A percentile compares a stretch with the other conserved stretches of the same genome.
Evolutionary conservation across 2,888 invertebrate species (phyloP).

Genomic region (Nineta flava): DNA sequence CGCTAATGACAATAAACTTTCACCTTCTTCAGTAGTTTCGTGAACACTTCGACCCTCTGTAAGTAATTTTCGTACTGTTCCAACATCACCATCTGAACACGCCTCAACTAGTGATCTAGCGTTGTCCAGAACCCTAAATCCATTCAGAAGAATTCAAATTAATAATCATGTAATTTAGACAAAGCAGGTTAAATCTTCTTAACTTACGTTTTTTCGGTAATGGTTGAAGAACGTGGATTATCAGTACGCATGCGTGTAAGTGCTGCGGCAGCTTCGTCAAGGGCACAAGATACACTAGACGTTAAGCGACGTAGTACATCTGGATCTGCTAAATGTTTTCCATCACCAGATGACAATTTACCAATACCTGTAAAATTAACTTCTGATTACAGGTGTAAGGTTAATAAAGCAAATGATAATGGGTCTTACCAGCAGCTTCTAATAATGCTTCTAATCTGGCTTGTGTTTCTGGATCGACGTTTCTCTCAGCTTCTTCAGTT

Average conservation of each 20-base stretch:
- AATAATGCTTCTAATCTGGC: slow-evolving; percentile 82
- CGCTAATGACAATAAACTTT: slow-evolving; percentile 86
- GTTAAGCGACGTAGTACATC: slow-evolving; percentile 76
- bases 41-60: slow-evolving; percentile 88
- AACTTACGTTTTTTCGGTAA: slow-evolving; percentile 21
- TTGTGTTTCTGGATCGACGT: slow-evolving; percentile 74
- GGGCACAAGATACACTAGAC: slow-evolving; percentile 70
- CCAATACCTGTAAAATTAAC: slow-evolving; percentile 46
- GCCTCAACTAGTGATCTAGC: slow-evolving; percentile 72
- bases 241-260: slow-evolving; percentile 91
- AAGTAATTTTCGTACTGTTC: slow-evolving; percentile 77
- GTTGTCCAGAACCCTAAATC: slow-evolving; percentile 2
- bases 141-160: no score
- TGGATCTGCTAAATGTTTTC: slow-evolving; percentile 73
- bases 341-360: slow-evolving; percentile 63
- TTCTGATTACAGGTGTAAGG: slow-evolving; percentile 3
- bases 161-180: not conserved
- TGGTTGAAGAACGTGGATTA: slow-evolving; percentile 50
- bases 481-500: slow-evolving; percentile 41
- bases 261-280: slow-evolving; percentile 94
- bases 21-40: slow-evolving; percentile 95
- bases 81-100: slow-evolving; percentile 88
- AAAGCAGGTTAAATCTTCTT: not conserved
- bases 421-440: slow-evolving; percentile 76
- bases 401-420: no score